Percentiles rank a stretch among this genome's conserved stretches.
phyloP scores from a whole-genome alignment of 2,113 vertebrate species.

The Lophius piscatorius region DNA sequence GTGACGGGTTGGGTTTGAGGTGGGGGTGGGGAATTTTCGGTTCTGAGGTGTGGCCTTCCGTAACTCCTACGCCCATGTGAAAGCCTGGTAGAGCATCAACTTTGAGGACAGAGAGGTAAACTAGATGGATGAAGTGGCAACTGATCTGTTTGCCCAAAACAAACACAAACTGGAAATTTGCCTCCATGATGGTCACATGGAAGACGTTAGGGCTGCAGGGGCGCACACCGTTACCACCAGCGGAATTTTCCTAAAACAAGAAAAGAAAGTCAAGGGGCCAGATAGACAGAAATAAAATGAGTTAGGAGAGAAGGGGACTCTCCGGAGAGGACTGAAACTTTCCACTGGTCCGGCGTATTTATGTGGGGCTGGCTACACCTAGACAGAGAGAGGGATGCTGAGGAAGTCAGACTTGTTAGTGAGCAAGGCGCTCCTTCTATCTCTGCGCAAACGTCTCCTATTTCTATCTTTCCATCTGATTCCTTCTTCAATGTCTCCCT shows the following conservation, averaged over 20 bases:
- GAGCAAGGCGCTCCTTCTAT: conserved; percentile 38
- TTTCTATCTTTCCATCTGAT: conserved; percentile 25
- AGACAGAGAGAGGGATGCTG: conserved; percentile 58
- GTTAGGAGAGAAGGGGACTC: conserved; percentile 66
- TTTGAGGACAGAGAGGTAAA: conserved; percentile 53
- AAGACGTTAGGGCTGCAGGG: conserved; percentile 66
- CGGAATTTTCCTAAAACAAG: conserved; percentile 80
- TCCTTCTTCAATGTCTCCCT: conserved; percentile 4
- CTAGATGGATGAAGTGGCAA: conserved; percentile 74
- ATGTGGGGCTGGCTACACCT: conserved; percentile 66
- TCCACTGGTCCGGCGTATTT: conserved; percentile 74
- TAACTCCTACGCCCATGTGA: conserved; percentile 3
- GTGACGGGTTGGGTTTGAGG: neutral
- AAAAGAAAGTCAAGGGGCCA: conserved; percentile 65
- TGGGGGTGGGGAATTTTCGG: conserved; percentile 13
- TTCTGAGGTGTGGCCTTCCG: conserved; percentile 29
- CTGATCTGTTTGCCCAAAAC: conserved; percentile 76
- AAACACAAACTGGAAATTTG: conserved; percentile 73
- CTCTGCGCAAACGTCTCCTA: neutral
- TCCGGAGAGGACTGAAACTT: conserved; percentile 76
- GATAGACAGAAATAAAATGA: conserved; percentile 74
- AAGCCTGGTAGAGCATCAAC: conserved; percentile 34
- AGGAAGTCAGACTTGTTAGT: conserved; percentile 50
- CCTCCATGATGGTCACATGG: conserved; percentile 66
- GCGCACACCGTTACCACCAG: conserved; percentile 52